Percentiles rank a stretch among this genome's conserved stretches.
phyloP scores from a whole-genome alignment of 2,113 vertebrate species.

The Carollia perspicillata region DNA sequence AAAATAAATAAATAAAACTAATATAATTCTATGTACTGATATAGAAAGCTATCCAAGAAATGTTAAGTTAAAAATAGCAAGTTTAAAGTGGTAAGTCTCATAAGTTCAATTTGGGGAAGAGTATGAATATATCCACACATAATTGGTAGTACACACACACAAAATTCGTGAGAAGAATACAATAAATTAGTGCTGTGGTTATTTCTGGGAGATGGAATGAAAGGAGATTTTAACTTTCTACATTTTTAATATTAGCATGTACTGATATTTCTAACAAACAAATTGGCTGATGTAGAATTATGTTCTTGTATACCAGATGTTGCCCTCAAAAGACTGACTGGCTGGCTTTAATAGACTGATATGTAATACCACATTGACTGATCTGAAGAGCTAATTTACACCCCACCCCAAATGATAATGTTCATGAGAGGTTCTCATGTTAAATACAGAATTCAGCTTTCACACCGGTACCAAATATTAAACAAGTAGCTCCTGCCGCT shows the following conservation, averaged over 20 bases:
- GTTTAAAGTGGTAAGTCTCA: neutral
- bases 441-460: neutral
- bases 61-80: slow-evolving; percentile 33
- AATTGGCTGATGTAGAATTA: neutral
- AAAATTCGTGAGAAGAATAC: neutral
- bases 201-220: neutral
- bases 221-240: neutral
- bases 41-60: neutral
- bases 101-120: neutral
- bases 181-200: neutral
- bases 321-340: neutral
- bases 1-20: neutral
- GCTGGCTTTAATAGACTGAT: neutral
- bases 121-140: neutral
- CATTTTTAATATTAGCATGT: neutral
- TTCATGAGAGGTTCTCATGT: neutral
- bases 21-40: neutral
- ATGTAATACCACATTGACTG: neutral
- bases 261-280: neutral
- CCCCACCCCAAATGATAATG: neutral
- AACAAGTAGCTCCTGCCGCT: neutral
- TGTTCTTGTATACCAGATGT: neutral
- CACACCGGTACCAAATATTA: neutral
- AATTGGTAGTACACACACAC: neutral
- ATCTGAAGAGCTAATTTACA: neutral